A percentile compares a stretch with the other conserved stretches of the same genome.
These are phyloP conservation scores for Sesia apiformis DNA, from an alignment of 2,888 invertebrate species.

Conservation along the genomic window DNA sequence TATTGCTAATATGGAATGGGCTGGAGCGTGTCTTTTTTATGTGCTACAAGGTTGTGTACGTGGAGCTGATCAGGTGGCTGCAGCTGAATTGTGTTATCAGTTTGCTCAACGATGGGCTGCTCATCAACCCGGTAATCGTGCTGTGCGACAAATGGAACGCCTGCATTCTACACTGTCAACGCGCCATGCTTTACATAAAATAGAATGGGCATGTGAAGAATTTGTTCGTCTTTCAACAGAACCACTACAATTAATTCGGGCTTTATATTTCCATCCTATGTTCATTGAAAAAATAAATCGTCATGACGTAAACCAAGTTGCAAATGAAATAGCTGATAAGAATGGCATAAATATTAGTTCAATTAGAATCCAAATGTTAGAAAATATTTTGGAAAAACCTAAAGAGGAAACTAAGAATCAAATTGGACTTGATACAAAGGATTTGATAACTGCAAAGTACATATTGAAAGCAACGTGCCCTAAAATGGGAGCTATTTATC, in stretches of 20 bases:
- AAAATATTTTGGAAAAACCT: constrained; percentile 53
- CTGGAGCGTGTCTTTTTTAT: constrained; percentile 67
- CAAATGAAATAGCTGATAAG: constrained; percentile 68
- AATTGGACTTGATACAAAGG: constrained; percentile 39
- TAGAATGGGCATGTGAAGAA: constrained; percentile 64
- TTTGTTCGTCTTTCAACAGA: constrained; percentile 55
- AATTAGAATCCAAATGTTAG: constrained; percentile 62
- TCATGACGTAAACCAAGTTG: constrained; percentile 57
- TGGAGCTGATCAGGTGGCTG: constrained; percentile 69
- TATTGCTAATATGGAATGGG: constrained; percentile 72
- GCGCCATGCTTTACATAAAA: constrained; percentile 60
- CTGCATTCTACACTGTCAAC: constrained; percentile 61
- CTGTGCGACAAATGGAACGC: constrained; percentile 65
- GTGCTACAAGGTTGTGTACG: constrained; percentile 66
- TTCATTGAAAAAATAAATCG: constrained; percentile 55
- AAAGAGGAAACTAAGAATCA: constrained; percentile 33
- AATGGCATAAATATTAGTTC: constrained; percentile 62
- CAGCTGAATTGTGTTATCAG: constrained; percentile 64
- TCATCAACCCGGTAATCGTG: constrained; percentile 60
- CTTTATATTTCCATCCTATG: constrained; percentile 57
- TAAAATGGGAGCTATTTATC: constrained; percentile 67
- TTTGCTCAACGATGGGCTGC: constrained; percentile 69
- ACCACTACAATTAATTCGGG: constrained; percentile 60
- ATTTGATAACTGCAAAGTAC: constrained; percentile 62
- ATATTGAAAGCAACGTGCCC: constrained; percentile 67